Evolutionary conservation across 2,113 vertebrate genomes (phyloP).

Genomic region (Pycnonotus jocosus): DNA sequence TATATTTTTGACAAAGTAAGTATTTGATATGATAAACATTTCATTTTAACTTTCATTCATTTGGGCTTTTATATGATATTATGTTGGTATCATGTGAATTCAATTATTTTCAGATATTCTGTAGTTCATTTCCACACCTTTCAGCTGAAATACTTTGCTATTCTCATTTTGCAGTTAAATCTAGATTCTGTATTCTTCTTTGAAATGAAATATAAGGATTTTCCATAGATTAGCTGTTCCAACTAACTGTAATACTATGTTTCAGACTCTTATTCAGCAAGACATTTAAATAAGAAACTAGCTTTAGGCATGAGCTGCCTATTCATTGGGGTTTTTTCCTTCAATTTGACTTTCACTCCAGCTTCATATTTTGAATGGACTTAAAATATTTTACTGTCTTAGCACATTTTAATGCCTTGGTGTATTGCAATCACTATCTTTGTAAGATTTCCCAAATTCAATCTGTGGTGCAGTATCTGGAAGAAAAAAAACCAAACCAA

Average conservation of each 20-base stretch:
- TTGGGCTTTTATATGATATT: not conserved
- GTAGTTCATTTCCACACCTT: slow-evolving; percentile 6
- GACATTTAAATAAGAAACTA: not conserved
- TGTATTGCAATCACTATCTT: not conserved
- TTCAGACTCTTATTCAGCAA: slow-evolving; percentile 11
- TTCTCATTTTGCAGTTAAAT: slow-evolving; percentile 10
- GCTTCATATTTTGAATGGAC: not conserved
- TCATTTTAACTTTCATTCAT: slow-evolving; percentile 20
- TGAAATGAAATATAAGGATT: slow-evolving; percentile 5
- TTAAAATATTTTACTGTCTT: not conserved
- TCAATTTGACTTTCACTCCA: not conserved
- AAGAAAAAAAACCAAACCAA: not conserved
- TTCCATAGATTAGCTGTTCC: not conserved
- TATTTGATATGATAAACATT: slow-evolving; percentile 25
- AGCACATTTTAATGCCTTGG: not conserved
- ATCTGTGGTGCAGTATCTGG: not conserved
- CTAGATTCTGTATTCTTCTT: not conserved
- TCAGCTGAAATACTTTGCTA: slow-evolving; percentile 2
- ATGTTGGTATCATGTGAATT: not conserved
- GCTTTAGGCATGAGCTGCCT: not conserved
- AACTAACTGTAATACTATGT: not conserved
- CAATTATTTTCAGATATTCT: slow-evolving; percentile 10
- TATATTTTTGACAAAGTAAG: not conserved
- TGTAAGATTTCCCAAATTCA: not conserved
- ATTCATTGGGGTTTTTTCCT: fast-evolving